These are phyloP conservation scores for Poecilia picta DNA, from an alignment of 2,797 vertebrate genomes.

Conservation along the genomic window DNA sequence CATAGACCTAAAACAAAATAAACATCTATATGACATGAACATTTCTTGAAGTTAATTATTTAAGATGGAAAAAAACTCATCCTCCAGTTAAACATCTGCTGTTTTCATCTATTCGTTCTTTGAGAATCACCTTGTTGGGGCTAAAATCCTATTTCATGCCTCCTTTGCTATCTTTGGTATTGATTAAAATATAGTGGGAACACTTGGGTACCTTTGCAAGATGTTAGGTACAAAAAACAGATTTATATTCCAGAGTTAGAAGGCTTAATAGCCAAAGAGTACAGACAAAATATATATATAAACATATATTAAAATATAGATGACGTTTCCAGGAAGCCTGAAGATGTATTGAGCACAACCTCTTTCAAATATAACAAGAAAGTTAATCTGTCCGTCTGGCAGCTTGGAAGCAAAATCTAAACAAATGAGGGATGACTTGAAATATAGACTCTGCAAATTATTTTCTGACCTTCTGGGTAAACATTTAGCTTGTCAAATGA, in stretches of 20 bases:
- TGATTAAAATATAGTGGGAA: background rate
- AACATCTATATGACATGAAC: background rate
- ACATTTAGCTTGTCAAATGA: background rate
- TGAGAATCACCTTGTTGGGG: background rate
- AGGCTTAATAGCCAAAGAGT: background rate
- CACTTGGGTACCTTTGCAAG: background rate
- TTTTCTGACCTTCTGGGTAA: background rate
- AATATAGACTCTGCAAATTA: background rate
- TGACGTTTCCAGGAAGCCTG: background rate
- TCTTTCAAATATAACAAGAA: too few relatives aligned
- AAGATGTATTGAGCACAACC: background rate
- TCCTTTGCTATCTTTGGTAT: background rate
- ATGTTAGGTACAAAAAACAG: background rate
- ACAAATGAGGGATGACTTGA: background rate
- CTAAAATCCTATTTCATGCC: background rate
- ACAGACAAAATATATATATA: background rate
- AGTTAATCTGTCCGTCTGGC: background rate
- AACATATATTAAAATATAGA: background rate
- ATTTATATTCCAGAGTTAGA: background rate
- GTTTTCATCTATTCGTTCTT: background rate
- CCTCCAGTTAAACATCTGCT: background rate
- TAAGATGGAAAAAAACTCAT: background rate
- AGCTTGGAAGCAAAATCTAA: background rate
- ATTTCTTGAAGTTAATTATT: constrained; percentile 26
- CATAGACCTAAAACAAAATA: background rate